phyloP scores from a whole-genome alignment of 2,113 vertebrate species.

The Rhinogobius similis region DNA sequence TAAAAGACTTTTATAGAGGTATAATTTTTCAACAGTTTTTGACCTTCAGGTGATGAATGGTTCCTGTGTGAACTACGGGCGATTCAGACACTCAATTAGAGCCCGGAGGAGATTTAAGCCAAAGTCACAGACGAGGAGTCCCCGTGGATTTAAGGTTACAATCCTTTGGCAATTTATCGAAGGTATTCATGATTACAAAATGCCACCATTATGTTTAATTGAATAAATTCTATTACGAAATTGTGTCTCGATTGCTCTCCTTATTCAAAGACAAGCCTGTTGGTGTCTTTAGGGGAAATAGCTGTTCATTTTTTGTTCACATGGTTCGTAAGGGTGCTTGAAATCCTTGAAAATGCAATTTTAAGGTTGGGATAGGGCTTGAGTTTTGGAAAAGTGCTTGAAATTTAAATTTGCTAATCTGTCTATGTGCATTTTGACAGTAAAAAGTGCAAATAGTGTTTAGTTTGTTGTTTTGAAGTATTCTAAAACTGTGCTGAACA shows the following conservation, averaged over 20 bases:
- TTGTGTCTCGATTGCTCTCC: neutral
- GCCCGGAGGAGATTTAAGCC: neutral
- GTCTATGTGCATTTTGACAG: no score
- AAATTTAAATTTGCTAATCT: no score
- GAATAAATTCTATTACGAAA: neutral
- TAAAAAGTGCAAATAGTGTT: no score
- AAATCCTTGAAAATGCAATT: no score
- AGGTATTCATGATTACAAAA: neutral
- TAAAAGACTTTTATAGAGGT: constrained; percentile 40
- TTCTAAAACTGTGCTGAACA: no score
- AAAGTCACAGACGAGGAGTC: neutral
- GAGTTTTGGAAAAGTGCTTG: no score
- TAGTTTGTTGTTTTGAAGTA: no score
- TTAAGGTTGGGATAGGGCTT: no score
- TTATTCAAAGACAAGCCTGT: neutral
- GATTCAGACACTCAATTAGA: constrained; percentile 4
- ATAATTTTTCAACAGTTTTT: constrained; percentile 23
- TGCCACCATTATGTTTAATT: neutral
- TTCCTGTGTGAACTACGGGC: neutral
- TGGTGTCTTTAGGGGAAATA: neutral
- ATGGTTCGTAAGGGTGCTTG: no score
- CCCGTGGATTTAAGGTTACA: neutral
- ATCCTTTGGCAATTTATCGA: neutral
- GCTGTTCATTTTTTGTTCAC: no score
- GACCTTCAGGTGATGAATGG: constrained; percentile 37